A percentile compares a stretch with the other conserved stretches of the same genome.
Evolutionary conservation across 1,140 invertebrate species (phyloP).

Genomic region (Delia radicum): DNA sequence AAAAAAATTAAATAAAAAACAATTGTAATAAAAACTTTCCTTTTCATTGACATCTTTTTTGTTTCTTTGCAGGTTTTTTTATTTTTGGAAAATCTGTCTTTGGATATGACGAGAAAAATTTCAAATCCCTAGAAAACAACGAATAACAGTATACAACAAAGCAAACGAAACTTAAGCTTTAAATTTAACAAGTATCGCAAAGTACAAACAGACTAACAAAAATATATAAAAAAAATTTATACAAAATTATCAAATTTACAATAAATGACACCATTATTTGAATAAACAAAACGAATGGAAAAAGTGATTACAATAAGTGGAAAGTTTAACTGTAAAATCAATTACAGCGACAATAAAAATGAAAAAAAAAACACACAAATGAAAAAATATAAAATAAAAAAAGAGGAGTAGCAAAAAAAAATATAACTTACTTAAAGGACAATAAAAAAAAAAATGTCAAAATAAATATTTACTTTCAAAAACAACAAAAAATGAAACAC

Average conservation of each 20-base stretch:
- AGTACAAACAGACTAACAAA: neutral
- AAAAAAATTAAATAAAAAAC: neutral
- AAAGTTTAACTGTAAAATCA: slow-evolving; percentile 13
- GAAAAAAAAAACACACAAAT: neutral
- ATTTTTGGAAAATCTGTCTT: neutral
- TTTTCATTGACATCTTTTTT: neutral
- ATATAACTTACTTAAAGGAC: neutral
- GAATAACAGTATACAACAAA: no score
- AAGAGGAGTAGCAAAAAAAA: no score
- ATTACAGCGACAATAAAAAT: slow-evolving; percentile 18
- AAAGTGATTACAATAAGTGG: no score
- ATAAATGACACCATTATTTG: neutral
- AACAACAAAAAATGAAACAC: neutral
- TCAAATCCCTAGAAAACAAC: neutral
- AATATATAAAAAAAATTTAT: neutral
- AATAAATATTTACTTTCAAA: slow-evolving; percentile 17
- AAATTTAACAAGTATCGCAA: neutral
- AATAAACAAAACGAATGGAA: neutral
- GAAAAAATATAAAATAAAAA: no score
- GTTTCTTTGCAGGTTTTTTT: neutral
- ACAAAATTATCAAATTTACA: neutral
- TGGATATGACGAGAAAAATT: neutral
- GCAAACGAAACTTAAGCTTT: neutral
- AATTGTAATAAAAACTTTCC: neutral
- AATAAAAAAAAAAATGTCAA: slow-evolving; percentile 14